Evolutionary conservation across 2,888 invertebrate species (phyloP), one percentile per base, ranked within the genome.

Genomic region (Parthenolecanium corni): DNA sequence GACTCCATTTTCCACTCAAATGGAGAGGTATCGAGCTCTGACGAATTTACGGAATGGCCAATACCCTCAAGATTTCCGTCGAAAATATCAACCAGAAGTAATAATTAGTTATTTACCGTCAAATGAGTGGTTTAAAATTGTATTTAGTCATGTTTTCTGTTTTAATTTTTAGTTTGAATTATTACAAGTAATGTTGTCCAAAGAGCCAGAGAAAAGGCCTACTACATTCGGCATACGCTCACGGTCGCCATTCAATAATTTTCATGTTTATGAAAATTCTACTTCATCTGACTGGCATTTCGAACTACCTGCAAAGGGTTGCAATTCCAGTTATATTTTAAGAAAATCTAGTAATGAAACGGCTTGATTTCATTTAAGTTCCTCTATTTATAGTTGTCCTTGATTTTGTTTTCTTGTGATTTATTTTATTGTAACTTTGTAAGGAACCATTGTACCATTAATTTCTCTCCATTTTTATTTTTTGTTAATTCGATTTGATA

Each of bases 1-100:
- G 46, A 84, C 87, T 58, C 89, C 92, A 18, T 96, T 97, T 74
- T 76, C 77, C 11, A 97, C 97, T 0, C 87, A 91, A 74, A 86
- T 92, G 81, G 97, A 98, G 75, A 79, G 96, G 57, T 79, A 86
- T 66, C 74, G 78, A 44, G 81, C 82, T 6, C 75, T 92, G 56
- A 77, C 80, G 62, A 76, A 80, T 66, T 76, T 89, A 42, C 79
- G 87, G 54, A 78, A 80, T 52, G 80, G 82, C 2, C 73, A 75
- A 18, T 90, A 86, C 73, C 90, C 93, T 0, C 69, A 74, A 1
- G 74, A 81, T 40, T 93, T 95, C 72, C 71, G 73, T 1, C 70
- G 73, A 0, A 74, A 80, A 25, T 82, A 83, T 75, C 79, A 82
- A 1, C 76, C 81, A 58, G 90, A 91, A 81, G 89, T 89, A 72